Evolutionary conservation across 2,797 vertebrate genomes (phyloP).

Genomic region (Moxostoma hubbsi): DNA sequence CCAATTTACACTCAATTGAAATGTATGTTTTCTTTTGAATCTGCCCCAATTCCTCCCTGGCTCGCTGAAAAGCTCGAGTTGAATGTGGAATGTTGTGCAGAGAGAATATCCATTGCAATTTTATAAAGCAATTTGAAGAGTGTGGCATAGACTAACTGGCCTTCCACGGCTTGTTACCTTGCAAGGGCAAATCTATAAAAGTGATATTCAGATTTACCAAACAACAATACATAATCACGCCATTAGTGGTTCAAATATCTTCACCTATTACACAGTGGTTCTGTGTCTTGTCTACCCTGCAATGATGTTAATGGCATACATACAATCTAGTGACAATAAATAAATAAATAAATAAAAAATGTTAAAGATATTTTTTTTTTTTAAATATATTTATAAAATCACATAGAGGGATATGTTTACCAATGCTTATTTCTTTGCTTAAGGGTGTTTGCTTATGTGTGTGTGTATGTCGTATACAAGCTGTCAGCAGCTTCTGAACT

Average conservation of each 20-base stretch:
- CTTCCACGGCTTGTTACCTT: slow-evolving; percentile 1
- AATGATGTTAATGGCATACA: slow-evolving; percentile 5
- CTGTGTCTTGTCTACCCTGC: slow-evolving; percentile 2
- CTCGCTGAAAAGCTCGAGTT: slow-evolving; percentile 37
- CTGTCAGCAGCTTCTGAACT: slow-evolving; percentile 18
- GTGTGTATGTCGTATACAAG: slow-evolving; percentile 2
- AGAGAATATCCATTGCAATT: slow-evolving; percentile 49
- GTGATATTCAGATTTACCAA: slow-evolving; percentile 28
- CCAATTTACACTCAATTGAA: slow-evolving; percentile 65
- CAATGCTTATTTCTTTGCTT: slow-evolving; percentile 1
- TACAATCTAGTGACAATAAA: background rate
- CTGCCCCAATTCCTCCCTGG: slow-evolving; percentile 54
- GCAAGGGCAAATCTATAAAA: slow-evolving; percentile 8
- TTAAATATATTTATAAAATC: background rate
- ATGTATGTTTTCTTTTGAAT: slow-evolving; percentile 60
- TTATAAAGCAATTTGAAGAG: slow-evolving; percentile 38
- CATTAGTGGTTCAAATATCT: slow-evolving; percentile 24
- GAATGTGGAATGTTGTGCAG: slow-evolving; percentile 36
- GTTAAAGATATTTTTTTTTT: no score
- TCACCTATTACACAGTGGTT: background rate
- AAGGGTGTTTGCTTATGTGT: slow-evolving; percentile 29
- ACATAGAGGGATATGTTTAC: slow-evolving; percentile 1
- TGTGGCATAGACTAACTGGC: slow-evolving; percentile 31
- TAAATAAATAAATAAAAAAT: no score
- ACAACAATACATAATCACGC: slow-evolving; percentile 5